These are phyloP conservation scores for Montipora foliosa DNA, from an alignment of 64 coral and sea anemone species.

Conservation along the genomic window DNA sequence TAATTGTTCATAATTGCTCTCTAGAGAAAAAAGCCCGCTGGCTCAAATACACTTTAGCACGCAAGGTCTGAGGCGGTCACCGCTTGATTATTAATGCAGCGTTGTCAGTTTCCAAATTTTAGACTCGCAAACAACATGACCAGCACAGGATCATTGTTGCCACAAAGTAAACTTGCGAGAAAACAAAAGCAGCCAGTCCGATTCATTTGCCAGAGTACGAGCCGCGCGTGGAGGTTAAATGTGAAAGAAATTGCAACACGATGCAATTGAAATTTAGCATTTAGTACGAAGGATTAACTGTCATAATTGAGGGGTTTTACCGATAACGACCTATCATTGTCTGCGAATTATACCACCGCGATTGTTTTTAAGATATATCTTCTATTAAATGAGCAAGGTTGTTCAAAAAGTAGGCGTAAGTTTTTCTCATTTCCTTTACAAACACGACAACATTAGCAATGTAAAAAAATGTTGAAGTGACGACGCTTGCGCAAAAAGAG, in stretches of 20 bases:
- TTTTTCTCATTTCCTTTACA: background rate
- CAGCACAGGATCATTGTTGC: background rate
- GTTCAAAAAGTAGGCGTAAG: background rate
- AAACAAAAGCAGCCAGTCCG: background rate
- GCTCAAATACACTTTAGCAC: background rate
- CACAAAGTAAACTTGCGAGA: background rate
- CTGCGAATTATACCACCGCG: background rate
- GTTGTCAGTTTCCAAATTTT: constrained; percentile 10
- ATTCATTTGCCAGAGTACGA: background rate
- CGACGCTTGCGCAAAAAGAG: background rate
- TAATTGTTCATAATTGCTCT: constrained; percentile 44
- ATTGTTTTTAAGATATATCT: background rate
- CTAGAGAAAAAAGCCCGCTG: background rate
- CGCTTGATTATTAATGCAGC: background rate
- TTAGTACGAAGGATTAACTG: constrained; percentile 21
- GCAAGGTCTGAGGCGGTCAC: background rate
- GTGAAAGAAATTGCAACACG: background rate
- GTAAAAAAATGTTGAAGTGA: background rate
- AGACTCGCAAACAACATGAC: background rate
- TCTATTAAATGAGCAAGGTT: constrained; percentile 1
- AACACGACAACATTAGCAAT: background rate
- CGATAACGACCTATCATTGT: constrained; percentile 40
- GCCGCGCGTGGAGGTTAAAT: background rate
- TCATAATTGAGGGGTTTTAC: constrained; percentile 16
- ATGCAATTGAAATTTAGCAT: background rate